Evolutionary conservation across 2,888 invertebrate genomes (phyloP).

Genomic region (Cryptosula pallasiana): DNA sequence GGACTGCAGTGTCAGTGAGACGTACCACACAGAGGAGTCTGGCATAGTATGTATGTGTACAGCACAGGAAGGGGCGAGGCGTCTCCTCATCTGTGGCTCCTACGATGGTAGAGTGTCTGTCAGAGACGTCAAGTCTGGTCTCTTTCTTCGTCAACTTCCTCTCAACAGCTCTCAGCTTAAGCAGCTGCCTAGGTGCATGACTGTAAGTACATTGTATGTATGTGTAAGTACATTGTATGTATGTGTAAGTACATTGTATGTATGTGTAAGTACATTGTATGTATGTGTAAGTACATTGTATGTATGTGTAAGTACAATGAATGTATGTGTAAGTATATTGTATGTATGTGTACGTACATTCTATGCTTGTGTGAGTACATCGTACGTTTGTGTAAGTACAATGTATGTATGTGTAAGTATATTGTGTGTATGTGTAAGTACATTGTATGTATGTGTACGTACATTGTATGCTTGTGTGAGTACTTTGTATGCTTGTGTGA

Average conservation of each 20-base stretch:
- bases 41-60: background rate
- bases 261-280: background rate
- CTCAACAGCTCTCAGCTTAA: background rate
- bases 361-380: constrained; percentile 2
- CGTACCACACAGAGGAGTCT: constrained; percentile 4
- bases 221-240: background rate
- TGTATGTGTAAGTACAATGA: background rate
- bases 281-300: background rate
- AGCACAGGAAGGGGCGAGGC: constrained; percentile 10
- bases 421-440: background rate
- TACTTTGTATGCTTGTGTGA: no score
- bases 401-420: background rate
- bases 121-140: constrained; percentile 8
- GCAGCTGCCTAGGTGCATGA: background rate
- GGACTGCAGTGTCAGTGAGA: background rate
- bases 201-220: background rate
- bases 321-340: background rate
- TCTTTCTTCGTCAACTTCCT: background rate
- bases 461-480: no score
- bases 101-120: background rate
- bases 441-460: no score
- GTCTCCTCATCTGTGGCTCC: constrained; percentile 9
- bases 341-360: background rate
- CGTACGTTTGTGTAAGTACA: background rate
- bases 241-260: background rate